These are phyloP conservation scores for Etheostoma perlongum DNA, from an alignment of 2,797 vertebrate species.

Conservation along the genomic window DNA sequence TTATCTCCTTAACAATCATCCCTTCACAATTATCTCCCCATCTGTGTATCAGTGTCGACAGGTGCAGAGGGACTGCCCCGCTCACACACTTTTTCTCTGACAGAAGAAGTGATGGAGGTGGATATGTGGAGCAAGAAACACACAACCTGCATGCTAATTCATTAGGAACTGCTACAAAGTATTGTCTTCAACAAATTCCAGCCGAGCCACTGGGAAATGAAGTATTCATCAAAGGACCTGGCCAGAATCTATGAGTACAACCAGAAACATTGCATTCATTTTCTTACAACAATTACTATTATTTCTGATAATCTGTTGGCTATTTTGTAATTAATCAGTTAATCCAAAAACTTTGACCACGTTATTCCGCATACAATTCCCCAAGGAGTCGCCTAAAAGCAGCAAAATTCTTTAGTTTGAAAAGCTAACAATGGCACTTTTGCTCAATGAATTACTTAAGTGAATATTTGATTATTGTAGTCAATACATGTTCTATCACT, in stretches of 20 bases:
- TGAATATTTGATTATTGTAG: not conserved
- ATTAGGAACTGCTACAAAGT: constrained; percentile 12
- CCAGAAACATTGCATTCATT: not conserved
- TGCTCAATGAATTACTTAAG: not conserved
- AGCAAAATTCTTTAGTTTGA: not conserved
- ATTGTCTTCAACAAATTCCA: constrained; percentile 39
- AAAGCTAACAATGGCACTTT: not conserved
- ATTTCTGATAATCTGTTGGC: not conserved
- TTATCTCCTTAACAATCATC: constrained; percentile 79
- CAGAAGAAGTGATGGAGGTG: constrained; percentile 55
- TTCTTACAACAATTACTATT: not conserved
- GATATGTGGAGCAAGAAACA: constrained; percentile 36
- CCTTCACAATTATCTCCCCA: constrained; percentile 79
- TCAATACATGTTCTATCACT: not conserved
- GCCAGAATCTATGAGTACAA: constrained; percentile 27
- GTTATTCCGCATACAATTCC: not conserved
- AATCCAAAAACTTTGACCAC: not conserved
- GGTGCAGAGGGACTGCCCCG: constrained; percentile 67
- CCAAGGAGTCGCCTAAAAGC: not conserved
- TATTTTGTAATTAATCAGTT: constrained; percentile 1
- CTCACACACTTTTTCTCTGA: constrained; percentile 53
- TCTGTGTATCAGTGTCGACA: constrained; percentile 74
- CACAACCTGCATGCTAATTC: constrained; percentile 49
- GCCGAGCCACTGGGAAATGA: constrained; percentile 43
- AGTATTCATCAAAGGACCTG: constrained; percentile 6